Evolutionary conservation across 1,140 invertebrate species (phyloP).

Genomic region (Helicorthomorpha holstii): DNA sequence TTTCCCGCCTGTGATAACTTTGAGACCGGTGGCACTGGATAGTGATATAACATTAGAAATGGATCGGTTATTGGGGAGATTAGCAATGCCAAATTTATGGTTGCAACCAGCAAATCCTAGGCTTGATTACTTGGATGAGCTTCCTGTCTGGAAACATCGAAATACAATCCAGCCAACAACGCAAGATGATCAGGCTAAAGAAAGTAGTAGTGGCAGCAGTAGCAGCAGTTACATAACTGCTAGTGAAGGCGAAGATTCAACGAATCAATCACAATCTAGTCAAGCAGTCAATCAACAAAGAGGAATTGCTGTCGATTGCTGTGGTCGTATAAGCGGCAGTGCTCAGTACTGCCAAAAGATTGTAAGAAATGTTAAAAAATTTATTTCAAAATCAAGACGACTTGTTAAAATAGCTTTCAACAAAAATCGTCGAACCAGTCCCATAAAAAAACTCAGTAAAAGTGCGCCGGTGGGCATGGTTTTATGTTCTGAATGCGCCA

Average conservation of each 20-base stretch:
- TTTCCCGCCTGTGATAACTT: slow-evolving; percentile 21
- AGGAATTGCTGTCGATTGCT: background rate
- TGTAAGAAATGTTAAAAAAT: background rate
- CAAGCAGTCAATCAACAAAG: no score
- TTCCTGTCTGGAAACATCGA: slow-evolving; percentile 29
- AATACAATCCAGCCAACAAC: slow-evolving; percentile 10
- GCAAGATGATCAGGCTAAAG: slow-evolving; percentile 10
- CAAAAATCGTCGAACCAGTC: no score
- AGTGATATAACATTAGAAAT: slow-evolving; percentile 23
- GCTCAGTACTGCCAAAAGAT: background rate
- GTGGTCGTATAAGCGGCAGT: background rate
- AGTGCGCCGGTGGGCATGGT: slow-evolving; percentile 18
- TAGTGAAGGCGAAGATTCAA: slow-evolving; percentile 7
- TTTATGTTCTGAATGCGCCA: slow-evolving; percentile 29
- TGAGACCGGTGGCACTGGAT: slow-evolving; percentile 14
- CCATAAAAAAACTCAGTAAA: background rate
- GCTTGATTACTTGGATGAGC: slow-evolving; percentile 31
- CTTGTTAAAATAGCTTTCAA: no score
- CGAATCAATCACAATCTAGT: no score
- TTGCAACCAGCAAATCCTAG: slow-evolving; percentile 26
- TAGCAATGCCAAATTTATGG: slow-evolving; percentile 31
- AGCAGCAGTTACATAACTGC: slow-evolving; percentile 8
- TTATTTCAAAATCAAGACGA: background rate
- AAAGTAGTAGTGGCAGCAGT: slow-evolving; percentile 8
- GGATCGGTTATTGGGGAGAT: slow-evolving; percentile 26